A percentile compares a stretch with the other conserved stretches of the same genome.
Evolutionary conservation across 1,140 invertebrate species (phyloP).

Genomic region (Drosophila setifemur): DNA sequence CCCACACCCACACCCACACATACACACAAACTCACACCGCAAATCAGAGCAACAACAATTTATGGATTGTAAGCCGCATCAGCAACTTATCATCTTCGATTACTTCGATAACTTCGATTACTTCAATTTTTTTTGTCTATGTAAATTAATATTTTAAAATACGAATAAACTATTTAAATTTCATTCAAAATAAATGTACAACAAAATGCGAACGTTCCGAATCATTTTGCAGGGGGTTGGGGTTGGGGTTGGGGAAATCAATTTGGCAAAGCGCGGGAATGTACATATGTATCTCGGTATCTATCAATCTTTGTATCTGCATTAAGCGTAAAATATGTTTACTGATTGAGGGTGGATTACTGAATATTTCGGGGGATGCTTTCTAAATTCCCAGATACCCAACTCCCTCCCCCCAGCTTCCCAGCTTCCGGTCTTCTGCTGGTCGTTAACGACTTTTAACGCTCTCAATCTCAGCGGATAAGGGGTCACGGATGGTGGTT

Average conservation of each 20-base stretch:
- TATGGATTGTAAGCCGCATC: slow-evolving; percentile 12
- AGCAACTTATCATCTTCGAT: slow-evolving; percentile 48
- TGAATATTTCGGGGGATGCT: slow-evolving; percentile 34
- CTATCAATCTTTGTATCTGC: slow-evolving; percentile 40
- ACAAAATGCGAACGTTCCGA: slow-evolving; percentile 25
- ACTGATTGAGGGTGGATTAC: slow-evolving; percentile 30
- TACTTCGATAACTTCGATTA: slow-evolving; percentile 35
- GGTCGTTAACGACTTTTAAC: slow-evolving; percentile 64
- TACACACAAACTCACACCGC: slow-evolving; percentile 1
- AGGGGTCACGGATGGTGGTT: background rate
- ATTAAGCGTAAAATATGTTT: slow-evolving; percentile 59
- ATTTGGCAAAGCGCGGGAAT: background rate
- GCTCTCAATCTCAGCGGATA: slow-evolving; percentile 17
- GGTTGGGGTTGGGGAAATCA: slow-evolving; percentile 7
- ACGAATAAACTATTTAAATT: slow-evolving; percentile 69
- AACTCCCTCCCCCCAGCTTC: background rate
- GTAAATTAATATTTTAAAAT: slow-evolving; percentile 73
- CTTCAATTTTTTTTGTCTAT: slow-evolving; percentile 59
- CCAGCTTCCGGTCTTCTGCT: slow-evolving; percentile 8
- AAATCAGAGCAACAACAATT: slow-evolving; percentile 5
- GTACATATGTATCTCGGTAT: background rate
- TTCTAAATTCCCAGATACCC: background rate
- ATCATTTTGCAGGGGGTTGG: background rate
- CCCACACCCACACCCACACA: background rate
- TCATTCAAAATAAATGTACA: slow-evolving; percentile 76